phyloP scores from a whole-genome alignment of 1,140 invertebrate species.

The Plectus sambesii region DNA sequence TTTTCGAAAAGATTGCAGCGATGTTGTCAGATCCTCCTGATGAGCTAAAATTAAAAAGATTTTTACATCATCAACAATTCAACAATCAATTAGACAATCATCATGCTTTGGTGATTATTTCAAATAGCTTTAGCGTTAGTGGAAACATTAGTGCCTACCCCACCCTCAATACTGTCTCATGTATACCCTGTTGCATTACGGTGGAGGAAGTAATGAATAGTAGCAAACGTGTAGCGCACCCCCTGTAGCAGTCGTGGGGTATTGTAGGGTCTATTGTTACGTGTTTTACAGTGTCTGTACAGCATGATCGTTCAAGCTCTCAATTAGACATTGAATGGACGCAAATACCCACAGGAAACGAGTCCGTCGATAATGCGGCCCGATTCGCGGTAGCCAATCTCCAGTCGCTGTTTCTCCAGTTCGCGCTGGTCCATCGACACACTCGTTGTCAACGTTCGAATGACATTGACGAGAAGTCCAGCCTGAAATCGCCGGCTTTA shows the following conservation, averaged over 20 bases:
- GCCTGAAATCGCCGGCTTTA: too few species aligned
- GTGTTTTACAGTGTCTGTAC: too few species aligned
- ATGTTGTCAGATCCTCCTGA: constrained; percentile 72
- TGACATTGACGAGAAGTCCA: constrained; percentile 79
- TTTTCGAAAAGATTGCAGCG: constrained; percentile 69
- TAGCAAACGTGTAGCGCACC: too few species aligned
- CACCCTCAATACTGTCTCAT: too few species aligned
- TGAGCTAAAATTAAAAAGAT: constrained; percentile 52
- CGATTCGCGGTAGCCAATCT: constrained; percentile 80
- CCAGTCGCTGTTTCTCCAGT: constrained; percentile 78
- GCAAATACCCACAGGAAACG: constrained; percentile 54
- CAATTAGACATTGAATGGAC: neutral
- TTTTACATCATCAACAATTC: constrained; percentile 4
- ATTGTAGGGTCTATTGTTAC: too few species aligned
- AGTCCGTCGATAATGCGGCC: constrained; percentile 74
- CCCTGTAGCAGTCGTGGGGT: too few species aligned
- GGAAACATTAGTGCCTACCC: too few species aligned
- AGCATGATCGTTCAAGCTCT: too few species aligned
- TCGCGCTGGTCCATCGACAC: constrained; percentile 87
- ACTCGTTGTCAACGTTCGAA: constrained; percentile 74
- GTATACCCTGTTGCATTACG: too few species aligned
- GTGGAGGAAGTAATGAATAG: too few species aligned
- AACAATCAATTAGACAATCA: constrained; percentile 4
- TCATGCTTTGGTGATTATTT: too few species aligned
- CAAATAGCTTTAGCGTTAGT: too few species aligned